phyloP scores from a whole-genome alignment of 2,888 invertebrate genomes.

The Drosophila fungiperda region DNA sequence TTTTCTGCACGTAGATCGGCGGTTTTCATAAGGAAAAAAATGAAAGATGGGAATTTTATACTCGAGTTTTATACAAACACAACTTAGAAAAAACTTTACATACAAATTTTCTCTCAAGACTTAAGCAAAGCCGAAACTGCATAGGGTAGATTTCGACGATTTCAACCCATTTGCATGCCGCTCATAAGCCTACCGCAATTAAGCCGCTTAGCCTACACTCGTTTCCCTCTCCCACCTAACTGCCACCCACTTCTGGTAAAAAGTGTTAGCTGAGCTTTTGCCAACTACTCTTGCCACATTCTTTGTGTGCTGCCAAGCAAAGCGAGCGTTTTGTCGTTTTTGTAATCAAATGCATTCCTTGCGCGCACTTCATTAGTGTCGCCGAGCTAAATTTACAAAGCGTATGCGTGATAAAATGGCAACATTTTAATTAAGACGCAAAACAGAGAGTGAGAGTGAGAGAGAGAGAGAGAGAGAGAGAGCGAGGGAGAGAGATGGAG shows the following conservation, averaged over 20 bases:
- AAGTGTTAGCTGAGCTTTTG: constrained; percentile 26
- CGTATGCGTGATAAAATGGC: constrained; percentile 33
- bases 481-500: neutral
- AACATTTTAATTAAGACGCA: constrained; percentile 25
- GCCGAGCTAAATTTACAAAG: constrained; percentile 2
- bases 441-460: neutral
- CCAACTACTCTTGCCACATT: constrained; percentile 28
- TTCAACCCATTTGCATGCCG: constrained; percentile 1
- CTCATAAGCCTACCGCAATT: constrained; percentile 44
- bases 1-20: too few relatives aligned
- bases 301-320: constrained; percentile 8
- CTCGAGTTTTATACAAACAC: neutral
- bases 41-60: neutral
- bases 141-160: constrained; percentile 25
- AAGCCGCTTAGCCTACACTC: constrained; percentile 34
- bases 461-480: too few relatives aligned
- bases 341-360: constrained; percentile 36
- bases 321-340: constrained; percentile 24
- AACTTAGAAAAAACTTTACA: neutral
- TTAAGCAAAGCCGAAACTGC: neutral
- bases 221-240: neutral
- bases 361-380: constrained; percentile 19
- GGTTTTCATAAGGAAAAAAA: neutral
- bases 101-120: neutral
- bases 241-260: neutral